These are phyloP conservation scores for Caenorhabditis virilis DNA, from an alignment of 2,888 invertebrate species.

Conservation along the genomic window DNA sequence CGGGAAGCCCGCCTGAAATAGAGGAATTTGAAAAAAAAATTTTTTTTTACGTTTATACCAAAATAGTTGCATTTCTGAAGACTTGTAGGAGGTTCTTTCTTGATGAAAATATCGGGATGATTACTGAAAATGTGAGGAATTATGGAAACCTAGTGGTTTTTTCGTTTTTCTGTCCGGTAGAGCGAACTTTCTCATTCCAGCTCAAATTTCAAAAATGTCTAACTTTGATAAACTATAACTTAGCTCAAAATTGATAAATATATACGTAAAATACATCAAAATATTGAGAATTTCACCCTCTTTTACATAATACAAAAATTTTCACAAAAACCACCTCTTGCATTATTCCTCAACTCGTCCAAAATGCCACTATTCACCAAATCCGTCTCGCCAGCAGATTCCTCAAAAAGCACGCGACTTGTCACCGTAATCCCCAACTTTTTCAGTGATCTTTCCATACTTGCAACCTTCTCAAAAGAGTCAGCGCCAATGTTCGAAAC, in stretches of 20 bases:
- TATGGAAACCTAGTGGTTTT: neutral
- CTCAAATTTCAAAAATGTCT: neutral
- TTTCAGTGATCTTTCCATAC: conserved; percentile 39
- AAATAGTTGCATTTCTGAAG: conserved; percentile 38
- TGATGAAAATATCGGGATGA: conserved; percentile 49
- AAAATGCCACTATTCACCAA: conserved; percentile 40
- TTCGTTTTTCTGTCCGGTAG: neutral
- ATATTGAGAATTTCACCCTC: neutral
- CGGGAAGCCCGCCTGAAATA: conserved; percentile 23
- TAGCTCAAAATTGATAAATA: no score
- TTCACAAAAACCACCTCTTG: conserved; percentile 40
- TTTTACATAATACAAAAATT: no score
- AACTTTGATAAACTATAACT: no score
- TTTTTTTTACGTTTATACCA: no score
- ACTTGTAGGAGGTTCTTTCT: conserved; percentile 33
- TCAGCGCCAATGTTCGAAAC: conserved; percentile 47
- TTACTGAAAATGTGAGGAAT: conserved; percentile 17
- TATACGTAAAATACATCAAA: neutral
- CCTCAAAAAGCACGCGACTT: conserved; percentile 45
- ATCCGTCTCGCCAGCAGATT: conserved; percentile 32
- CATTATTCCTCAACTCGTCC: conserved; percentile 41
- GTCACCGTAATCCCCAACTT: conserved; percentile 27
- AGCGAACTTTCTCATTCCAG: neutral
- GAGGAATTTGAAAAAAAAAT: neutral
- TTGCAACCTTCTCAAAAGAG: conserved; percentile 42